Conservation (phyloP, 2,113 vertebrate species). For the Grantiella picta region DNA sequence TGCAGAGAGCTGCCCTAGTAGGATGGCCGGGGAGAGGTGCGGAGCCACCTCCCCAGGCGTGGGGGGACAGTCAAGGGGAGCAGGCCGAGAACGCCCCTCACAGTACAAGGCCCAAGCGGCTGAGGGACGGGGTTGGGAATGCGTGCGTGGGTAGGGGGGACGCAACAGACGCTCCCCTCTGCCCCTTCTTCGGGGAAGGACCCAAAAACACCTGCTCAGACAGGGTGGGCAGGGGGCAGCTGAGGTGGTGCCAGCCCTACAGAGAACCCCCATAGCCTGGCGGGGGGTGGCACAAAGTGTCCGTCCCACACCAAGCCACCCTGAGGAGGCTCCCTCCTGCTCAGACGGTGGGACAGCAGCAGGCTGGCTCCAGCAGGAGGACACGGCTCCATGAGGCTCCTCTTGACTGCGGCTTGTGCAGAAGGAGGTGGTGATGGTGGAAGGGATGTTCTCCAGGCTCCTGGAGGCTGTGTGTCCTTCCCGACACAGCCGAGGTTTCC, state of each 20-base stretch:
- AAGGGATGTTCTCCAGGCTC: neutral
- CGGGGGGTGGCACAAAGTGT: neutral
- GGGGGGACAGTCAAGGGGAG: neutral
- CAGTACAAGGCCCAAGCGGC: neutral
- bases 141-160: neutral
- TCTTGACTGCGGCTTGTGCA: neutral
- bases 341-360: neutral
- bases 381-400: neutral
- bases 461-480: neutral
- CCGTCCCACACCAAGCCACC: neutral
- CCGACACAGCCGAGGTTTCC: neutral
- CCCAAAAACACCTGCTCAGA: neutral
- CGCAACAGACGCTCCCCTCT: neutral
- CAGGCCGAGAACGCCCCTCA: neutral
- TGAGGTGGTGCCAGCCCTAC: neutral
- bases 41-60: rapidly evolving
- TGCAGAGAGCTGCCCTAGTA: neutral
- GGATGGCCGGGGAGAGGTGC: neutral
- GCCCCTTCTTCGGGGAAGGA: neutral
- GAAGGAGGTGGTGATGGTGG: neutral
- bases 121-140: neutral
- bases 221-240: neutral
- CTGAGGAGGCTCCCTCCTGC: neutral
- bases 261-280: neutral
- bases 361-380: neutral